These are phyloP conservation scores for Pyrrhosoma nymphula DNA, from an alignment of 2,888 invertebrate genomes.

Conservation along the genomic window DNA sequence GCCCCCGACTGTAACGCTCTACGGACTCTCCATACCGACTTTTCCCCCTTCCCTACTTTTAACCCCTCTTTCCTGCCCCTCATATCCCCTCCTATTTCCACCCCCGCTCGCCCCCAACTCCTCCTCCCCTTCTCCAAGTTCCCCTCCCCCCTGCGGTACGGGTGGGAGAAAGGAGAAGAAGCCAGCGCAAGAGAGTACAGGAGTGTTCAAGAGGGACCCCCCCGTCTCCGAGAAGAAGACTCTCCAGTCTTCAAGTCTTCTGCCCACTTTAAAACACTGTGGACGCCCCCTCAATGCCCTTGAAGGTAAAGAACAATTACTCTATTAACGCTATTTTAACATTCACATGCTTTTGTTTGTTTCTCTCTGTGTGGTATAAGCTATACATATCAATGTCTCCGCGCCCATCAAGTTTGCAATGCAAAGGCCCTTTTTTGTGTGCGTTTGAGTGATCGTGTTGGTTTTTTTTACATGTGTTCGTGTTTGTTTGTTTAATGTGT, in stretches of 20 bases:
- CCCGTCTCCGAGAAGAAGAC: background rate
- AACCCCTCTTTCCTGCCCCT: background rate
- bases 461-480: background rate
- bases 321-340: background rate
- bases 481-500: background rate
- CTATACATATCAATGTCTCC: no score
- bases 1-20: slow-evolving; percentile 10
- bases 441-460: background rate
- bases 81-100: background rate
- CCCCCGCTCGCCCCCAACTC: background rate
- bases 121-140: background rate
- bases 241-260: background rate
- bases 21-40: background rate
- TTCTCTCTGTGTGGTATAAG: no score
- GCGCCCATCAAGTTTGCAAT: no score
- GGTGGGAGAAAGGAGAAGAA: background rate
- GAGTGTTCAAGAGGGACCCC: slow-evolving; percentile 1
- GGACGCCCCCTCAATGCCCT: background rate
- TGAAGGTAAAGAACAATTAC: slow-evolving; percentile 4
- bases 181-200: slow-evolving; percentile 16
- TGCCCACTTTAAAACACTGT: background rate
- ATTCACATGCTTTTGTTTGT: background rate
- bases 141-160: background rate
- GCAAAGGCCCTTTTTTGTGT: background rate
- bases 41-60: background rate